These are phyloP conservation scores for Alca torda DNA, from an alignment of 2,797 vertebrate genomes.

Conservation along the genomic window DNA sequence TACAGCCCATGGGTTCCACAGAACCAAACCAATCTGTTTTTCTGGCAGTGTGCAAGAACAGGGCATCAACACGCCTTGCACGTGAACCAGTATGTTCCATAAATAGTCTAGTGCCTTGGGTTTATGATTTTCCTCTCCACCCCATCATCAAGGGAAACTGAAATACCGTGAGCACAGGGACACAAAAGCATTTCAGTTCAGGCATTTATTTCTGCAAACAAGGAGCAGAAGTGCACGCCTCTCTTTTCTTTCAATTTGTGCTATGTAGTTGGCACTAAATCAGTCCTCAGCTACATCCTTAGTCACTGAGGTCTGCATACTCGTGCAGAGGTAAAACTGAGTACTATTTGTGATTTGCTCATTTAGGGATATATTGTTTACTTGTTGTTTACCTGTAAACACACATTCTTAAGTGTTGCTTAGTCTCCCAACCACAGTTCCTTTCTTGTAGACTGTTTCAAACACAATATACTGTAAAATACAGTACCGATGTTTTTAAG, in stretches of 20 bases:
- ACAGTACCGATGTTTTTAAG: neutral
- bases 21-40: constrained; percentile 8
- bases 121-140: neutral
- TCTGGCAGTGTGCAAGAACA: neutral
- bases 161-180: neutral
- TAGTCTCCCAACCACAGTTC: neutral
- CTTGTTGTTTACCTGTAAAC: neutral
- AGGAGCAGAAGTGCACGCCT: neutral
- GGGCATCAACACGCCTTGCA: neutral
- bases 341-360: neutral
- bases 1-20: neutral
- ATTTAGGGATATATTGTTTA: neutral
- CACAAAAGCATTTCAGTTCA: neutral
- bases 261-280: neutral
- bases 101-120: neutral
- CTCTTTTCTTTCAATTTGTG: neutral
- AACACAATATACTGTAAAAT: neutral
- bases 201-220: constrained; percentile 4
- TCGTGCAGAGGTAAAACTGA: neutral
- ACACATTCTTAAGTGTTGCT: neutral
- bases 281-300: neutral
- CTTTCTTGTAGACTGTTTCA: neutral
- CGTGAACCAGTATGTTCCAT: neutral
- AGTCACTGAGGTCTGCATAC: neutral
- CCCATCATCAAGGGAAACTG: neutral